Conservation (phyloP, 2,888 invertebrate genomes). For the Stenodema calcarata region DNA sequence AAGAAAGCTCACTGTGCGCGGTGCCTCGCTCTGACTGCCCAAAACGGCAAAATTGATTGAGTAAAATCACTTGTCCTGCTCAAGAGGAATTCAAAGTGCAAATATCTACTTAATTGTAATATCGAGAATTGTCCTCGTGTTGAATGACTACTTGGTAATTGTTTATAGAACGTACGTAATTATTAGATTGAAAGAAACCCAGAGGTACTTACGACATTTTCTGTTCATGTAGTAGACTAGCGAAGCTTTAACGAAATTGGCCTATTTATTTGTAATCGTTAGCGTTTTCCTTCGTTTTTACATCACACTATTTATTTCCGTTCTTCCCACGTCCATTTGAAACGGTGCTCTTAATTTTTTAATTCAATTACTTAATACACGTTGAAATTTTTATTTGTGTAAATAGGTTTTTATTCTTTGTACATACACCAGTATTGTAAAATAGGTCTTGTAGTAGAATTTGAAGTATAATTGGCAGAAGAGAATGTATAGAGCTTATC, state of each 20-base stretch:
- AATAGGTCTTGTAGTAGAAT: not conserved
- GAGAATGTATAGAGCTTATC: slow-evolving; percentile 30
- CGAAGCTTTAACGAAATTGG: slow-evolving; percentile 20
- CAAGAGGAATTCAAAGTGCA: not conserved
- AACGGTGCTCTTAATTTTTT: not conserved
- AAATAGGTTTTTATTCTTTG: not conserved
- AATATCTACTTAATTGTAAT: not conserved
- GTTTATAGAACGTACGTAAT: no score
- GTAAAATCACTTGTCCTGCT: not conserved
- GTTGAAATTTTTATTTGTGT: not conserved
- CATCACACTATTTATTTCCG: not conserved
- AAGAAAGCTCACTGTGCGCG: not conserved
- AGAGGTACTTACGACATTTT: not conserved
- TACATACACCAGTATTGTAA: slow-evolving; percentile 1
- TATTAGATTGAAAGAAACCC: not conserved
- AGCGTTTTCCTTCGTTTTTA: not conserved
- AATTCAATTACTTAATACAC: no score
- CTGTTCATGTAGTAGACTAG: not conserved
- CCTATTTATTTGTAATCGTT: slow-evolving; percentile 5
- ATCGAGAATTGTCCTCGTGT: not conserved
- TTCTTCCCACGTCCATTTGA: not conserved
- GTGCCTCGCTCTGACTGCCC: not conserved
- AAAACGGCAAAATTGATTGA: not conserved
- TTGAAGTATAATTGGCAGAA: not conserved
- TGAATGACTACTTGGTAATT: not conserved